Evolutionary conservation across 1,140 invertebrate genomes (phyloP).

Genomic region (Drosophila ananassae): DNA sequence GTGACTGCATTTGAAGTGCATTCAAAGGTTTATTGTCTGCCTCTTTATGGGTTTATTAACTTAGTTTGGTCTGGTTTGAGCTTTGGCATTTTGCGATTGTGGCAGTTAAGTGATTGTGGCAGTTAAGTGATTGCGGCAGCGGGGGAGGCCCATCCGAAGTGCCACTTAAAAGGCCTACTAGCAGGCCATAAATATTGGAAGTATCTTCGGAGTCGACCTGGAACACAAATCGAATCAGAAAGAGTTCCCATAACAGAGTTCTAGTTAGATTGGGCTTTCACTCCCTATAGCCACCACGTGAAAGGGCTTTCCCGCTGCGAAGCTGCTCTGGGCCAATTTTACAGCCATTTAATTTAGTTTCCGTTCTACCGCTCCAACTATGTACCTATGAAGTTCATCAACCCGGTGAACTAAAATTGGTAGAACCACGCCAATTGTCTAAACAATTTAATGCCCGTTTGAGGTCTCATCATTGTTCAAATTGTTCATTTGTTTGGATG

Average conservation of each 20-base stretch:
- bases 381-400: constrained; percentile 34
- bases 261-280: constrained; percentile 26
- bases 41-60: constrained; percentile 79
- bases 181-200: not conserved
- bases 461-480: constrained; percentile 32
- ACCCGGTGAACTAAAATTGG: constrained; percentile 28
- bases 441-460: constrained; percentile 39
- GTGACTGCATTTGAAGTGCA: constrained; percentile 65
- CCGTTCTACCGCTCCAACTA: constrained; percentile 18
- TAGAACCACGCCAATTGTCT: constrained; percentile 22
- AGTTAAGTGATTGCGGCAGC: constrained; percentile 11
- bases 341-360: constrained; percentile 58
- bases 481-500: constrained; percentile 17
- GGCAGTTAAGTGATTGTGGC: constrained; percentile 23
- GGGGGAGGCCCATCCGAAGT: not conserved
- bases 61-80: constrained; percentile 18
- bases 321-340: constrained; percentile 35
- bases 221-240: too few relatives aligned
- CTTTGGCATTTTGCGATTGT: constrained; percentile 49
- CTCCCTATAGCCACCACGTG: constrained; percentile 5
- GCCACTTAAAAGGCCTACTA: not conserved
- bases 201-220: not conserved
- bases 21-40: constrained; percentile 66
- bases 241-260: not conserved
- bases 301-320: constrained; percentile 36